These are phyloP conservation scores for Troilus luridus DNA, from an alignment of 2,888 invertebrate genomes.

Conservation along the genomic window DNA sequence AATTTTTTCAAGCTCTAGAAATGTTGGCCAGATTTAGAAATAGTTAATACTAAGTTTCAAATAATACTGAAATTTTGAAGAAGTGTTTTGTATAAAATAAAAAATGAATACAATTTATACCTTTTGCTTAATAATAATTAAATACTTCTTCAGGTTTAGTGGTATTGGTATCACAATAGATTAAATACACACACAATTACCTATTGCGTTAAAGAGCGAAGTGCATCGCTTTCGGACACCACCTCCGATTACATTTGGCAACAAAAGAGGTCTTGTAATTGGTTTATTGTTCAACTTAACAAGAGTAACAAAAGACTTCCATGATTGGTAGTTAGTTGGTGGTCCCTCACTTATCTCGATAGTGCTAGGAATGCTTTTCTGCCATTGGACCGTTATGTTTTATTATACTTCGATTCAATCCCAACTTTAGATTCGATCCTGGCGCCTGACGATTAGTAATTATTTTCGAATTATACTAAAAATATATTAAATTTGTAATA, in stretches of 20 bases:
- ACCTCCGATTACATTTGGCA: constrained; percentile 38
- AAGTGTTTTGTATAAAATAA: too few relatives aligned
- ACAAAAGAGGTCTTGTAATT: constrained; percentile 31
- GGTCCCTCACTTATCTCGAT: constrained; percentile 35
- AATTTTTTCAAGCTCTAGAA: too few relatives aligned
- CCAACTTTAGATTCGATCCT: neutral
- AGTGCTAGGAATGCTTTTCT: constrained; percentile 34
- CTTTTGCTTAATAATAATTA: too few relatives aligned
- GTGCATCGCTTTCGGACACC: constrained; percentile 2
- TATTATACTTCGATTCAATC: constrained; percentile 45
- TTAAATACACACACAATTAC: too few relatives aligned
- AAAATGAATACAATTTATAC: too few relatives aligned
- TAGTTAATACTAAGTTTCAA: too few relatives aligned
- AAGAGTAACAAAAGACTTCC: constrained; percentile 7
- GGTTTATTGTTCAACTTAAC: constrained; percentile 22
- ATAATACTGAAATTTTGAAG: too few relatives aligned
- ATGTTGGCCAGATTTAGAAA: too few relatives aligned
- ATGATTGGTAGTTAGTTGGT: constrained; percentile 16
- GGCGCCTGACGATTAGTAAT: neutral
- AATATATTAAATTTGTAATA: too few relatives aligned
- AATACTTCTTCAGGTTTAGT: too few relatives aligned
- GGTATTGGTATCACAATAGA: too few relatives aligned
- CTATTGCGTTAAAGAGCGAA: neutral
- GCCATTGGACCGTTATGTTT: constrained; percentile 24
- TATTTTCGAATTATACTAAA: neutral